Evolutionary conservation across 2,113 vertebrate species (phyloP).

Genomic region (Salvelinus namaycush): DNA sequence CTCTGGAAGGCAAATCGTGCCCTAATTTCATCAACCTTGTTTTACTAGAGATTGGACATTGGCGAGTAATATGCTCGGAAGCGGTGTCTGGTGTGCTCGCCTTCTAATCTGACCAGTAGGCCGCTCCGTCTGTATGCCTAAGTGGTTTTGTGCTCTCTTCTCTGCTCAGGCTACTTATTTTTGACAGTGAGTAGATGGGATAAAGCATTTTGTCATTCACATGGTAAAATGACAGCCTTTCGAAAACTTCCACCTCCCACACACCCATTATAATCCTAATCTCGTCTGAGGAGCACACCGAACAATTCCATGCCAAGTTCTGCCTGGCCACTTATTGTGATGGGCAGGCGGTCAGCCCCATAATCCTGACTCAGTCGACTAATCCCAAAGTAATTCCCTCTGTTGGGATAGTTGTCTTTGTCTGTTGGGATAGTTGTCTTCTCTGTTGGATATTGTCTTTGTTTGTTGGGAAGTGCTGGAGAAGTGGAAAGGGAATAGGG

Average conservation of each 20-base stretch:
- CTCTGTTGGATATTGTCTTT: slow-evolving; percentile 26
- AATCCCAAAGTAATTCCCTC: slow-evolving; percentile 56
- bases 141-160: background rate
- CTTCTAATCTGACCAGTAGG: too few relatives aligned
- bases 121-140: background rate
- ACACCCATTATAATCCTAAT: background rate
- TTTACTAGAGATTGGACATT: too few relatives aligned
- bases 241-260: background rate
- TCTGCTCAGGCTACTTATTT: too few relatives aligned
- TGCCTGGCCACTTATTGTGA: slow-evolving; percentile 57
- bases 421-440: slow-evolving; percentile 25
- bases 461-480: slow-evolving; percentile 44
- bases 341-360: slow-evolving; percentile 50
- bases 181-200: too few relatives aligned
- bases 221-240: background rate
- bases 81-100: too few relatives aligned
- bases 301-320: slow-evolving; percentile 29
- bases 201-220: too few relatives aligned
- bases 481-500: slow-evolving; percentile 22
- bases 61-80: too few relatives aligned
- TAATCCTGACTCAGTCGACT: slow-evolving; percentile 61
- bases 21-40: too few relatives aligned
- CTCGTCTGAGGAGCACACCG: slow-evolving; percentile 15
- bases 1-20: too few relatives aligned
- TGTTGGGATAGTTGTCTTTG: slow-evolving; percentile 24